Conservation (phyloP, 2,113 vertebrate genomes). For the Muntiacus reevesi region DNA sequence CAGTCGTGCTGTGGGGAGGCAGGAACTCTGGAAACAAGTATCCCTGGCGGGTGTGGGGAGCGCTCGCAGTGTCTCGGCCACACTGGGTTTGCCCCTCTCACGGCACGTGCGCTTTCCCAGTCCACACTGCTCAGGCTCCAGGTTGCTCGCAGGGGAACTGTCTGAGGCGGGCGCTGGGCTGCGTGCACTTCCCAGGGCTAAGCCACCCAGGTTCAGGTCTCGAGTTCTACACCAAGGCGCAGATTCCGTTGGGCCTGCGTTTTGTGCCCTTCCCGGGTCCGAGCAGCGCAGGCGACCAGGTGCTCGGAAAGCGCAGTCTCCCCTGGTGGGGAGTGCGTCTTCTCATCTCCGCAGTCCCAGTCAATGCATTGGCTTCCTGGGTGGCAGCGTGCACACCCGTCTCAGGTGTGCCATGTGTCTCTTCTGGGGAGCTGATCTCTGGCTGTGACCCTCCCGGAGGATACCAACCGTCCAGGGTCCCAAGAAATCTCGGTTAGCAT, state of each 20-base stretch:
- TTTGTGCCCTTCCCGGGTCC: not conserved
- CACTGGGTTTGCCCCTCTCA: not conserved
- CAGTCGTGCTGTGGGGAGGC: not conserved
- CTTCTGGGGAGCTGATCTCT: not conserved
- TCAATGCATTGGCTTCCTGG: not conserved
- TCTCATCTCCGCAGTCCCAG: rapidly evolving
- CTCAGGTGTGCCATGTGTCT: not conserved
- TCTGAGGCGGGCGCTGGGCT: not conserved
- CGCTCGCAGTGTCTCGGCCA: rapidly evolving
- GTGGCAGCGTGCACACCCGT: rapidly evolving
- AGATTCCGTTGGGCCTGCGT: not conserved
- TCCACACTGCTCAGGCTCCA: not conserved
- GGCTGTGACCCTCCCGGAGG: rapidly evolving
- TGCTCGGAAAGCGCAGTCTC: not conserved
- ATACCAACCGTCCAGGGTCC: not conserved
- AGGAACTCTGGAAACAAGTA: not conserved
- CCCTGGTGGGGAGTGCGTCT: rapidly evolving
- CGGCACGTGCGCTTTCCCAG: not conserved
- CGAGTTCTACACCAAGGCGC: rapidly evolving
- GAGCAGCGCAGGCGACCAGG: not conserved
- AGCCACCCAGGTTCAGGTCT: not conserved
- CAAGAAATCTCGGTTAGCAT: not conserved
- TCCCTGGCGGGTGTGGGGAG: not conserved
- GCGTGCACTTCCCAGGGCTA: not conserved
- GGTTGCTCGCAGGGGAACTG: not conserved